Percentiles rank a stretch among this genome's conserved stretches.
phyloP scores from a whole-genome alignment of 2,113 vertebrate genomes.

The Macrotis lagotis region DNA sequence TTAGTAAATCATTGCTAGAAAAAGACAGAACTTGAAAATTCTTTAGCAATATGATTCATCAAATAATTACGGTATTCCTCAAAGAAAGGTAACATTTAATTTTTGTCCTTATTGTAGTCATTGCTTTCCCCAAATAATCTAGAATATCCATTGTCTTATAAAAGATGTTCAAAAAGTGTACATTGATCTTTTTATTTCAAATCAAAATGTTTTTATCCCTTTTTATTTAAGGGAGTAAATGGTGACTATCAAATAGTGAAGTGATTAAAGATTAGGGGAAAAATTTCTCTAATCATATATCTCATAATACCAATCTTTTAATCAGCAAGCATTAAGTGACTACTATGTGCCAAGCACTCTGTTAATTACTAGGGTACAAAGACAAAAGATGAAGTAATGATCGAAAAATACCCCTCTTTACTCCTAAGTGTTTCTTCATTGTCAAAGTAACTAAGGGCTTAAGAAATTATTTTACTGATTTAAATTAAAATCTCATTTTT shows the following conservation, averaged over 20 bases:
- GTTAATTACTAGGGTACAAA: neutral
- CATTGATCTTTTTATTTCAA: neutral
- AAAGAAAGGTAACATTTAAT: neutral
- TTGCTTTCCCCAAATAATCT: neutral
- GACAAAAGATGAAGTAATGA: neutral
- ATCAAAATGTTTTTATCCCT: neutral
- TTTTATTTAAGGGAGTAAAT: neutral
- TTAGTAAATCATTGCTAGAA: slow-evolving; percentile 6
- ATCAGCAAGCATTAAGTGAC: neutral
- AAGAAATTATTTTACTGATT: neutral
- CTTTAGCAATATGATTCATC: neutral
- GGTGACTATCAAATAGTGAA: neutral
- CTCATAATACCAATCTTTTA: neutral
- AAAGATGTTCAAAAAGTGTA: neutral
- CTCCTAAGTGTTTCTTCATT: neutral
- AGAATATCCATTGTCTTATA: neutral
- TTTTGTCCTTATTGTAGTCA: no score
- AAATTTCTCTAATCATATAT: neutral
- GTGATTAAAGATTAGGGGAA: neutral
- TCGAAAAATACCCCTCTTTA: neutral
- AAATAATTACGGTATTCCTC: neutral
- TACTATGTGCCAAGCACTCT: neutral
- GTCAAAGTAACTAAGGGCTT: neutral
- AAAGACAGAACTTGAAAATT: neutral
- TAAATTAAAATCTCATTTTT: neutral